Percentiles rank a stretch among this genome's conserved stretches.
These are phyloP conservation scores for Hirtodrosophila alboralis DNA, from an alignment of 2,888 invertebrate species.

Conservation along the genomic window DNA sequence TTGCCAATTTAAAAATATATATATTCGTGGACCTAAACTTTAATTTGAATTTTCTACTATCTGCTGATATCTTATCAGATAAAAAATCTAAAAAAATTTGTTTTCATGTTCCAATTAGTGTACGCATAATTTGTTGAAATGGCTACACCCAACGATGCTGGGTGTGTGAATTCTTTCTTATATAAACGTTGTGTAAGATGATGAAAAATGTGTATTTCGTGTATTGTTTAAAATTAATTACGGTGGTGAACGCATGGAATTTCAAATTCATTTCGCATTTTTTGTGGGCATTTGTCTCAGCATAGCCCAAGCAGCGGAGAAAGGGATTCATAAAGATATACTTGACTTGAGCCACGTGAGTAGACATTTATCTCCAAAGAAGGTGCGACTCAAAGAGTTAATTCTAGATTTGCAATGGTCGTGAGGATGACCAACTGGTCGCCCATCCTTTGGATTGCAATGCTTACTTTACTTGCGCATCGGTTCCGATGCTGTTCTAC, in stretches of 20 bases:
- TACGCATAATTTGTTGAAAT: conserved; percentile 16
- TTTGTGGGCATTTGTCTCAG: conserved; percentile 51
- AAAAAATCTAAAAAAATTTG: conserved; percentile 31
- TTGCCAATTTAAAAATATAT: no score
- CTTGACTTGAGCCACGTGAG: conserved; percentile 63
- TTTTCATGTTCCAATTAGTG: conserved; percentile 61
- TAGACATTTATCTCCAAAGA: neutral
- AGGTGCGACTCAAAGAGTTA: neutral
- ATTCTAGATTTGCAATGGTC: conserved; percentile 66
- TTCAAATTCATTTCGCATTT: conserved; percentile 36
- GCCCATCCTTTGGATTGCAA: conserved; percentile 77
- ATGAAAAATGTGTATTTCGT: conserved; percentile 10
- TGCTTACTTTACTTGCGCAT: conserved; percentile 73
- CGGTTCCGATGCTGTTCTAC: conserved; percentile 54
- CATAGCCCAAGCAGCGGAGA: conserved; percentile 27
- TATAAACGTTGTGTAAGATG: conserved; percentile 21
- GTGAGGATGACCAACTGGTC: conserved; percentile 53
- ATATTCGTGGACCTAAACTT: no score
- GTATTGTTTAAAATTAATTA: conserved; percentile 6
- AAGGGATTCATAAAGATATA: conserved; percentile 21
- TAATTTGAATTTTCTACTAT: conserved; percentile 1
- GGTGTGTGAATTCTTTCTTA: conserved; percentile 32
- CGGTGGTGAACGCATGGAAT: conserved; percentile 11
- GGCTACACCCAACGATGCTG: conserved; percentile 50
- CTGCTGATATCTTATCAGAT: conserved; percentile 29